Evolutionary conservation across 2,888 invertebrate species (phyloP), one percentile per base, ranked within the genome.

Genomic region (Tinea pellionella): DNA sequence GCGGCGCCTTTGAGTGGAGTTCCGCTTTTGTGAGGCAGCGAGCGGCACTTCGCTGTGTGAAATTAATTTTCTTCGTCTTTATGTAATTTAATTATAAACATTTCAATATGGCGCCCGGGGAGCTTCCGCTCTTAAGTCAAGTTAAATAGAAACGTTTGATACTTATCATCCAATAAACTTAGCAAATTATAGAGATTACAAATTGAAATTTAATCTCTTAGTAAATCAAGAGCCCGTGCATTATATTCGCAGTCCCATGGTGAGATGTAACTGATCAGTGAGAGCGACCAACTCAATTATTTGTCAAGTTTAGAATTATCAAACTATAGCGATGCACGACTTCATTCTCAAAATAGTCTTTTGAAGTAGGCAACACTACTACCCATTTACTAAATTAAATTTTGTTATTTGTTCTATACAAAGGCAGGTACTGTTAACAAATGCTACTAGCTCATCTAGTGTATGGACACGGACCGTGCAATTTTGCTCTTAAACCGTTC

Each of bases 61-160:
- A 87, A 87, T 87, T 87, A 87, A 87, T 87, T 87, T 87, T 86
- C 84, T 87, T 86, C 87, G 86, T 86, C 87, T 86, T 87, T 87
- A 87, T 87, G 85, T 87, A 87, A 87, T 87, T 87, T 85, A 87
- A 87, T 87, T 87, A 87, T 87, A 87, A 87, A 86, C 87, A 87
- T 87, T 87, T 87, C 87, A 86, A 86, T 87, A 87, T 86, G 81
- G 85, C 85, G 86, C 82, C 75, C 77, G 70, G 83, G 81, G 84
- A 85, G 83, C 84, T 87, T 83, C 82, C 80, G 79, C 81, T 71
- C 73, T 71, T 70, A 73, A 78, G 81, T 77, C 81, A 84, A 84
- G 83, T 86, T 86, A 85, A 87, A 87, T 85, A 81, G 87, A 86
- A 86, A 82, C 85, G 87, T 85, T 87, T 85, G 82, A 86, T 86